Conservation (phyloP, 1,140 invertebrate species). For the Amyelois transitella region DNA sequence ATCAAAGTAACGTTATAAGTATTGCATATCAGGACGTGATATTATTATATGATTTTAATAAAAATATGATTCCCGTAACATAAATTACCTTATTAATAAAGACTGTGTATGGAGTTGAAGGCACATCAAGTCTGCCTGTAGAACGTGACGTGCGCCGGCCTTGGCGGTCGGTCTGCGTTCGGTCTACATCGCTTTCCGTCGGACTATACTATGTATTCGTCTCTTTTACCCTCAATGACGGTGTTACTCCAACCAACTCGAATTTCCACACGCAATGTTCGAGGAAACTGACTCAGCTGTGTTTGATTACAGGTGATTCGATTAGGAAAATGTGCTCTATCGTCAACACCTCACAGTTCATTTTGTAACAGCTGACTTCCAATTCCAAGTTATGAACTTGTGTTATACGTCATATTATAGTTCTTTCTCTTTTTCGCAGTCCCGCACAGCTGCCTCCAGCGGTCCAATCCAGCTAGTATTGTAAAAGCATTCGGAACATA, state of each 20-base stretch:
- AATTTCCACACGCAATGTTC: conserved; percentile 60
- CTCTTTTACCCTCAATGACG: conserved; percentile 53
- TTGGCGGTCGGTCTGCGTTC: conserved; percentile 49
- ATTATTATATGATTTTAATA: too few relatives aligned
- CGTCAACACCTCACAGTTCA: conserved; percentile 19
- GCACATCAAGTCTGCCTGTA: conserved; percentile 53
- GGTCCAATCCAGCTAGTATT: conserved; percentile 45
- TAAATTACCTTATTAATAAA: too few relatives aligned
- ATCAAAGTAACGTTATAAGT: too few relatives aligned
- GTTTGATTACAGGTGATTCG: conserved; percentile 13
- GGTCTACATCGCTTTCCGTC: conserved; percentile 32
- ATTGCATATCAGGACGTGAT: too few relatives aligned
- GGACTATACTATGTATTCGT: conserved; percentile 18
- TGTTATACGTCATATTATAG: conserved; percentile 46
- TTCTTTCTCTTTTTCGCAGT: conserved; percentile 66
- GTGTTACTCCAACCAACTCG: conserved; percentile 42
- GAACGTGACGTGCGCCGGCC: conserved; percentile 61
- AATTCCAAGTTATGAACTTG: conserved; percentile 22
- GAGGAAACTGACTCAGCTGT: conserved; percentile 66
- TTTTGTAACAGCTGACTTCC: conserved; percentile 16
- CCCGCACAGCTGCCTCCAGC: conserved; percentile 58
- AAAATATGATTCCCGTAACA: too few relatives aligned
- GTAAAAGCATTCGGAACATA: conserved; percentile 42
- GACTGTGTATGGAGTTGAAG: conserved; percentile 21
- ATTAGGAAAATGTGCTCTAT: conserved; percentile 41